These are phyloP conservation scores for Drosophila birchii DNA, from an alignment of 2,888 invertebrate species.

Conservation along the genomic window DNA sequence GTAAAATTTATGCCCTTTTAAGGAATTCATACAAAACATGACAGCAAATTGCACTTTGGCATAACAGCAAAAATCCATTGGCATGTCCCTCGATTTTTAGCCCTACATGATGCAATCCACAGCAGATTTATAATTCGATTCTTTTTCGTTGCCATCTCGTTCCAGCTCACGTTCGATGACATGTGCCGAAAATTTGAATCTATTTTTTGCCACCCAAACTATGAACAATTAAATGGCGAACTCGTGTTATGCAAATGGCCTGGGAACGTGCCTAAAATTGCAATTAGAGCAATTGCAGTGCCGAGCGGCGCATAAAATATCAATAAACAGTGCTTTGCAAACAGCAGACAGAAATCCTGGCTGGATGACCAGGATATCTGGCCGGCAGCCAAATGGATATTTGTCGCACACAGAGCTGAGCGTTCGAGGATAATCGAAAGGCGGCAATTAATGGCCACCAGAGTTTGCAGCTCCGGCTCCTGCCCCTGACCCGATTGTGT, in stretches of 20 bases:
- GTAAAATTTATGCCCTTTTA: conserved; percentile 67
- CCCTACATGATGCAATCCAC: conserved; percentile 56
- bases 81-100: conserved; percentile 16
- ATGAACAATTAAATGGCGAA: conserved; percentile 65
- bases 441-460: conserved; percentile 46
- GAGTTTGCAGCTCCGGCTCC: conserved; percentile 20
- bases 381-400: conserved; percentile 31
- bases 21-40: conserved; percentile 68
- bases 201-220: conserved; percentile 26
- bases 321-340: conserved; percentile 72
- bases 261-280: conserved; percentile 73
- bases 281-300: conserved; percentile 67
- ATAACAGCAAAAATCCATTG: conserved; percentile 45
- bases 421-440: conserved; percentile 42
- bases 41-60: conserved; percentile 78
- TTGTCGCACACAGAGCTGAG: conserved; percentile 14
- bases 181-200: conserved; percentile 32
- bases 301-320: conserved; percentile 72
- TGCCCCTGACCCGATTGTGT: conserved; percentile 1
- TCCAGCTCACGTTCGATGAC: conserved; percentile 17
- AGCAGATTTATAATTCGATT: conserved; percentile 38
- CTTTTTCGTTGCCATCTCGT: background rate
- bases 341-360: conserved; percentile 40
- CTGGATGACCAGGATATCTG: conserved; percentile 36
- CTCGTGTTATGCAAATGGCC: conserved; percentile 72